phyloP scores from a whole-genome alignment of 2,888 invertebrate species.

The Acleris laterana region DNA sequence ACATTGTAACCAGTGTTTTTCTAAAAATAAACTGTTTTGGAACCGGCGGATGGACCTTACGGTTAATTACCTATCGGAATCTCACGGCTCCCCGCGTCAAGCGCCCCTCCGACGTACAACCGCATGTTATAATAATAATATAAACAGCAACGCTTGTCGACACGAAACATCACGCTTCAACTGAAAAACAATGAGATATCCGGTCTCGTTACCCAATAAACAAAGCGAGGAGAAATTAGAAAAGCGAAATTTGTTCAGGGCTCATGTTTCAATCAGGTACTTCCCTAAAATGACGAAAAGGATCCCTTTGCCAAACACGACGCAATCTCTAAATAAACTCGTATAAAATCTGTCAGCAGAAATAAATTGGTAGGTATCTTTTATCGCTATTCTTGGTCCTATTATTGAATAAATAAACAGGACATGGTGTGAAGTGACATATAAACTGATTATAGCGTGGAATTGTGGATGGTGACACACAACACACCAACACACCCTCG shows the following conservation, averaged over 20 bases:
- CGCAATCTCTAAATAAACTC: conserved; percentile 3
- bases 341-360: conserved; percentile 24
- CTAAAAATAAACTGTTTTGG: conserved; percentile 21
- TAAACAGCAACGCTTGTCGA: conserved; percentile 67
- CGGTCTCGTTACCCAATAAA: conserved; percentile 54
- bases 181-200: conserved; percentile 72
- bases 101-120: conserved; percentile 52
- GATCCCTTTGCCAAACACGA: not conserved
- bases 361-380: conserved; percentile 25
- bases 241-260: conserved; percentile 9
- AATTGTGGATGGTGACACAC: conserved; percentile 36
- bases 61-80: conserved; percentile 46
- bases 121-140: conserved; percentile 67
- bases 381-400: conserved; percentile 23
- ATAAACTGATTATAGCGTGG: conserved; percentile 40
- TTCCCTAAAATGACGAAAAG: not conserved
- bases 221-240: conserved; percentile 35
- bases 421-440: conserved; percentile 38
- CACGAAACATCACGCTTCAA: conserved; percentile 66
- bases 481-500: conserved; percentile 36
- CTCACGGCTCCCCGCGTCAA: conserved; percentile 61
- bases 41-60: conserved; percentile 26
- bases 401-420: conserved; percentile 25
- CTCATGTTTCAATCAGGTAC: conserved; percentile 15
- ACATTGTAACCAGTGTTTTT: conserved; percentile 1